These are phyloP conservation scores for Cyphomyrus discorhynchus DNA, from an alignment of 2,113 vertebrate species.

Conservation along the genomic window DNA sequence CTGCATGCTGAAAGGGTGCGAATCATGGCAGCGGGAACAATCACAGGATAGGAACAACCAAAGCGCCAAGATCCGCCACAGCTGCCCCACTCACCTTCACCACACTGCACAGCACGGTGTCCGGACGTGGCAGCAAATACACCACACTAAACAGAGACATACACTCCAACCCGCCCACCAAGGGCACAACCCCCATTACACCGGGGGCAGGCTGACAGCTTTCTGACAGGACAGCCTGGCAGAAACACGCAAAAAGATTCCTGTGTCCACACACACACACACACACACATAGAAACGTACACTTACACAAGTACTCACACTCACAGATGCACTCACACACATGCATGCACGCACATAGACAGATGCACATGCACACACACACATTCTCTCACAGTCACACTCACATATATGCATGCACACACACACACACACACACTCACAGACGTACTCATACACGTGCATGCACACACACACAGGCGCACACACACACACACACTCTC, in stretches of 20 bases:
- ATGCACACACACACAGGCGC: not conserved
- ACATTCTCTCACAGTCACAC: not conserved
- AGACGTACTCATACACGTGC: not conserved
- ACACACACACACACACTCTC: not conserved
- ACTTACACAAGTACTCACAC: not conserved
- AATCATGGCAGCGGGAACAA: not conserved
- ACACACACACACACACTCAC: not conserved
- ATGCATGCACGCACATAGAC: not conserved
- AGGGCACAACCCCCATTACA: conserved; percentile 1
- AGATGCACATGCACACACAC: not conserved
- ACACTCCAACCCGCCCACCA: not conserved
- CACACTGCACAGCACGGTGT: not conserved
- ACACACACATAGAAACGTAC: too few species aligned
- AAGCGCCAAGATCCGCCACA: not conserved
- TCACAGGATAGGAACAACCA: not conserved
- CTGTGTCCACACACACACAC: not conserved
- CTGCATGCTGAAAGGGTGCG: not conserved
- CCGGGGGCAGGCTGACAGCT: not conserved
- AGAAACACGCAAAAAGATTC: not conserved
- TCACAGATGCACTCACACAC: not conserved
- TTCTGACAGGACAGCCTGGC: not conserved
- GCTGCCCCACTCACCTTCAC: not conserved
- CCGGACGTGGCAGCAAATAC: not conserved
- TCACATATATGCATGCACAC: not conserved
- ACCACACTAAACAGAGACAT: not conserved